Percentiles rank a stretch among this genome's conserved stretches.
Conservation (phyloP, 2,888 invertebrate genomes). For the Drosophila subquinaria region DNA sequence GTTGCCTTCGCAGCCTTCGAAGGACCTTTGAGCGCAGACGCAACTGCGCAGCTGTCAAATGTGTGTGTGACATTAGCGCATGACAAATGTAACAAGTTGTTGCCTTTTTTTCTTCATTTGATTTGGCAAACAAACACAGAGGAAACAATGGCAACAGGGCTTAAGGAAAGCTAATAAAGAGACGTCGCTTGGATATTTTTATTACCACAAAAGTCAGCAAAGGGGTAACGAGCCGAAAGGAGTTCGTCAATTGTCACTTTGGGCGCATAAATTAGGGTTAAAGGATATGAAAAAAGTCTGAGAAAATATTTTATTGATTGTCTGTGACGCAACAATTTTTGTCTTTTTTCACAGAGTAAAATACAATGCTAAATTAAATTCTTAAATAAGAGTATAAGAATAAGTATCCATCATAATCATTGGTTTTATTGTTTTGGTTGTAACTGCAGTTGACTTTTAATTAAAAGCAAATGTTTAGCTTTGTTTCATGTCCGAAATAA, state of each 20-base stretch:
- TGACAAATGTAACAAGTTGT: constrained; percentile 83
- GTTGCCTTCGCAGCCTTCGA: constrained; percentile 47
- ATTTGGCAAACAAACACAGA: constrained; percentile 45
- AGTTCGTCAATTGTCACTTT: constrained; percentile 81
- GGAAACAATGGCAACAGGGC: constrained; percentile 48
- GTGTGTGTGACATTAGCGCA: constrained; percentile 78
- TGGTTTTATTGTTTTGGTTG: constrained; percentile 24
- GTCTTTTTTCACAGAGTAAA: background rate
- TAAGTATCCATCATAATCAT: constrained; percentile 20
- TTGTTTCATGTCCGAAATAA: constrained; percentile 72
- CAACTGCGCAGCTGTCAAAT: constrained; percentile 77
- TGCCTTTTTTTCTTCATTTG: constrained; percentile 47
- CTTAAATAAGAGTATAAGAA: background rate
- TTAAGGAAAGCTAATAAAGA: constrained; percentile 78
- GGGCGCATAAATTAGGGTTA: constrained; percentile 81
- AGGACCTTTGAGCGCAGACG: constrained; percentile 48
- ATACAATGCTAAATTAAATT: background rate
- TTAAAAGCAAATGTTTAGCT: constrained; percentile 79
- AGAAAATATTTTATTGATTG: constrained; percentile 76
- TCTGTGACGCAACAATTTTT: constrained; percentile 63
- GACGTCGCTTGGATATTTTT: constrained; percentile 81
- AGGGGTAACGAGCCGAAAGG: constrained; percentile 33
- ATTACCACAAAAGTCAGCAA: constrained; percentile 62
- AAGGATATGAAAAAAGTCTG: constrained; percentile 60
- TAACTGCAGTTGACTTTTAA: constrained; percentile 65